phyloP scores from a whole-genome alignment of 2,797 vertebrate genomes.

The Loriculus beryllinus region DNA sequence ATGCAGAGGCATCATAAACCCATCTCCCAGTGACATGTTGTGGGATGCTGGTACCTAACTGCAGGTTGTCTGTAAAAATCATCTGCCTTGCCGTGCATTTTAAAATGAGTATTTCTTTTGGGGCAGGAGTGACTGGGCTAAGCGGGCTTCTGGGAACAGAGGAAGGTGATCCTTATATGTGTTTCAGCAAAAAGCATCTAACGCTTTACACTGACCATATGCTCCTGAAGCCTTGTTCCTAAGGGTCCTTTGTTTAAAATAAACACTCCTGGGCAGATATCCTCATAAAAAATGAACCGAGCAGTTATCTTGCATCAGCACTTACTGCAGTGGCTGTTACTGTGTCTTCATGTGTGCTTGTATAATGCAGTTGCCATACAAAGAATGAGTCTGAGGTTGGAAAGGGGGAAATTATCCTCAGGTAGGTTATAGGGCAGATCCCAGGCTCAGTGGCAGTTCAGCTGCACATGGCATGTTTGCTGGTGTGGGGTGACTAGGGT shows the following conservation, averaged over 20 bases:
- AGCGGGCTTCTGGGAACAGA: background rate
- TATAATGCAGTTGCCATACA: background rate
- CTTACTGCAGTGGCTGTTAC: background rate
- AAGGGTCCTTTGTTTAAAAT: background rate
- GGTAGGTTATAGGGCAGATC: background rate
- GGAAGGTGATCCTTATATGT: background rate
- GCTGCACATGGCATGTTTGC: background rate
- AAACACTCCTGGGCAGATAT: background rate
- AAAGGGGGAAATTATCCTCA: background rate
- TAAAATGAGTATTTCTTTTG: background rate
- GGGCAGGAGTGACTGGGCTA: background rate
- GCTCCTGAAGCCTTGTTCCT: conserved; percentile 5
- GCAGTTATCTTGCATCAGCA: background rate
- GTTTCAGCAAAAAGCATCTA: background rate
- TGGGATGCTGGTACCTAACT: background rate
- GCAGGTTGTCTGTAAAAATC: background rate
- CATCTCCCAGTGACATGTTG: fast-evolving
- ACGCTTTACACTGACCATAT: background rate
- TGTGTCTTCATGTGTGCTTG: background rate
- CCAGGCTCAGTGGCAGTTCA: background rate
- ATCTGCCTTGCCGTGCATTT: background rate
- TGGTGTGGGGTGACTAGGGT: background rate
- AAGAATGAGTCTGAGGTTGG: background rate
- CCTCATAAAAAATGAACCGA: background rate
- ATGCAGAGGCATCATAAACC: background rate